Conservation (phyloP, 2,113 vertebrate species). For the Monopterus albus region DNA sequence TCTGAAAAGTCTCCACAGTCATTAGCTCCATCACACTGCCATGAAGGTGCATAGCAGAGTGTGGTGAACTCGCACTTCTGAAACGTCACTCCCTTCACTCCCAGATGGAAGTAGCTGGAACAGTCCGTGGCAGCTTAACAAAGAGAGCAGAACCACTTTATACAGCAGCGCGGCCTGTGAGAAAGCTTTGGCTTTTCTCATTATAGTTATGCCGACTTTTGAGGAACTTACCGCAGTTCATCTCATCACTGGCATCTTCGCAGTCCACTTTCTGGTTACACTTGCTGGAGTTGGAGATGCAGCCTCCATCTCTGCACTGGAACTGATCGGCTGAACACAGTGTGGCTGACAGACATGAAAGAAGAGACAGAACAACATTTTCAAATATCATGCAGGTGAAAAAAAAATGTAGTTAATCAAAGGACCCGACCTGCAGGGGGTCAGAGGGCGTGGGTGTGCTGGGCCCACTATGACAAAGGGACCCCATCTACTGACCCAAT, state of each 20-base stretch:
- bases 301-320: slow-evolving; percentile 90
- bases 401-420: not conserved
- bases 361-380: not conserved
- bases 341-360: slow-evolving; percentile 82
- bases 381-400: not conserved
- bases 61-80: slow-evolving; percentile 94
- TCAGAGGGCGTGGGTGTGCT: no score
- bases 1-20: slow-evolving; percentile 97
- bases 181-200: not conserved
- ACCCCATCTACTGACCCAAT: no score
- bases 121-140: slow-evolving; percentile 90
- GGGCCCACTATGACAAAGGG: no score
- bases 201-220: not conserved
- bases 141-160: slow-evolving; percentile 22
- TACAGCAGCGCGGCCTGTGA: not conserved
- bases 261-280: slow-evolving; percentile 96
- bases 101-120: slow-evolving; percentile 95
- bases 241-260: slow-evolving; percentile 93
- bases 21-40: slow-evolving; percentile 93
- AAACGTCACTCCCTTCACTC: slow-evolving; percentile 90
- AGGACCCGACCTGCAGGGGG: no score
- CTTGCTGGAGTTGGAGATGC: slow-evolving; percentile 93
- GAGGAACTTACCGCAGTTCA: slow-evolving; percentile 92
- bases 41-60: slow-evolving; percentile 90
- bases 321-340: slow-evolving; percentile 88